A percentile compares a stretch with the other conserved stretches of the same genome.
Evolutionary conservation across 1,140 invertebrate species (phyloP).

Genomic region (Antheraea pernyi): DNA sequence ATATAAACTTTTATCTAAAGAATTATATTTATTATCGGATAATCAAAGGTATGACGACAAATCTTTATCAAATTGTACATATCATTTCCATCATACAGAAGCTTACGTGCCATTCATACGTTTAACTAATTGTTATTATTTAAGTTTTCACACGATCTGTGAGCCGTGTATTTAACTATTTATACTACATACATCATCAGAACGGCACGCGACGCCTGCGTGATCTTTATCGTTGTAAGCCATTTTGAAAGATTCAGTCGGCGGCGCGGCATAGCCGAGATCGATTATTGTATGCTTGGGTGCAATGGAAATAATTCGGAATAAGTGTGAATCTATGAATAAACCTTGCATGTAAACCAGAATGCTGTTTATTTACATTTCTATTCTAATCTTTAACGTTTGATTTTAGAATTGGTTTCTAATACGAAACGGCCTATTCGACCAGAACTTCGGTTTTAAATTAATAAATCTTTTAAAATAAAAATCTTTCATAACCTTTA

Average conservation of each 20-base stretch:
- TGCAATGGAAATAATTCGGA: too few species aligned
- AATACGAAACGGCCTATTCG: too few species aligned
- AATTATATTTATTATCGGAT: background rate
- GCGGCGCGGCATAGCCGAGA: background rate
- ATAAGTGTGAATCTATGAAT: too few species aligned
- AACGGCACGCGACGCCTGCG: background rate
- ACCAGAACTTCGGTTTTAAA: too few species aligned
- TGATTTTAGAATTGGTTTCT: too few species aligned
- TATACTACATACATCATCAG: background rate
- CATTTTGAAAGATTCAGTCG: background rate
- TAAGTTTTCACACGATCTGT: background rate
- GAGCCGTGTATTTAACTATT: background rate
- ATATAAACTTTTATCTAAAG: too few species aligned
- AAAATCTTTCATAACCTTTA: too few species aligned
- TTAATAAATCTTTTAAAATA: too few species aligned
- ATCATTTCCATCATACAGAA: background rate
- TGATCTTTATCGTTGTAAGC: constrained; percentile 4
- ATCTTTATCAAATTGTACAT: background rate
- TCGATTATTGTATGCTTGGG: too few species aligned
- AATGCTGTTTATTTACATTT: too few species aligned
- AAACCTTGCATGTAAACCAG: too few species aligned
- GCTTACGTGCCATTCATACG: background rate
- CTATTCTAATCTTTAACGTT: too few species aligned
- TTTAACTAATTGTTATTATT: background rate
- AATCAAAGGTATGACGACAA: background rate